phyloP scores from a whole-genome alignment of 2,113 vertebrate genomes.

The Lepidiolamprologus cunningtoni region DNA sequence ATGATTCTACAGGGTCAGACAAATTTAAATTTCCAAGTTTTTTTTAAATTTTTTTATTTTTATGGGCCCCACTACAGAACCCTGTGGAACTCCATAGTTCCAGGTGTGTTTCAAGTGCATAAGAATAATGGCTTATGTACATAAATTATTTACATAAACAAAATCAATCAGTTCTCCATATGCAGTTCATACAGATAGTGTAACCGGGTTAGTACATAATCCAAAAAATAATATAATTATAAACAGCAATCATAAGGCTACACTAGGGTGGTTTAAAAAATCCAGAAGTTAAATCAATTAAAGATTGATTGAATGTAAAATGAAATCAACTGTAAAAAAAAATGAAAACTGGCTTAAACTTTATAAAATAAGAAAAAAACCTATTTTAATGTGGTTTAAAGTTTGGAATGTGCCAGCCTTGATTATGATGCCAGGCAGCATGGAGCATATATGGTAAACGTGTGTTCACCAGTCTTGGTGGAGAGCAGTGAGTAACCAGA shows the following conservation, averaged over 20 bases:
- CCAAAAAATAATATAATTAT: neutral
- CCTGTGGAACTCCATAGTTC: neutral
- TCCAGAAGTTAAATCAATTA: neutral
- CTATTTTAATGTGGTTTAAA: neutral
- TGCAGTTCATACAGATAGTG: neutral
- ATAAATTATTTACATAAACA: neutral
- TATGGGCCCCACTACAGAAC: neutral
- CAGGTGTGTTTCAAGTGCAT: neutral
- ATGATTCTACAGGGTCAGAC: neutral
- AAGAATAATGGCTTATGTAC: neutral
- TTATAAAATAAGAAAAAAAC: neutral
- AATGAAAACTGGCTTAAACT: neutral
- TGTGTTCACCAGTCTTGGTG: neutral
- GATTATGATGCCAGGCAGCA: neutral
- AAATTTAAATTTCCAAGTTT: neutral
- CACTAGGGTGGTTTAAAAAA: neutral
- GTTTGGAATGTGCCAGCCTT: neutral
- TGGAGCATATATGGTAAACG: neutral
- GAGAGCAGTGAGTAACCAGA: neutral
- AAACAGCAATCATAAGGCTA: neutral
- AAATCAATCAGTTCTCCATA: neutral
- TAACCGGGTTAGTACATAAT: neutral
- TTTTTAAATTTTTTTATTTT: accelerated
- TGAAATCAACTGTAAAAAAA: neutral
- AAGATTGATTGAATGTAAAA: neutral